Base-by-base conservation (phyloP, 2,888 invertebrate species). In the Drosophila austrosaltans region DNA sequence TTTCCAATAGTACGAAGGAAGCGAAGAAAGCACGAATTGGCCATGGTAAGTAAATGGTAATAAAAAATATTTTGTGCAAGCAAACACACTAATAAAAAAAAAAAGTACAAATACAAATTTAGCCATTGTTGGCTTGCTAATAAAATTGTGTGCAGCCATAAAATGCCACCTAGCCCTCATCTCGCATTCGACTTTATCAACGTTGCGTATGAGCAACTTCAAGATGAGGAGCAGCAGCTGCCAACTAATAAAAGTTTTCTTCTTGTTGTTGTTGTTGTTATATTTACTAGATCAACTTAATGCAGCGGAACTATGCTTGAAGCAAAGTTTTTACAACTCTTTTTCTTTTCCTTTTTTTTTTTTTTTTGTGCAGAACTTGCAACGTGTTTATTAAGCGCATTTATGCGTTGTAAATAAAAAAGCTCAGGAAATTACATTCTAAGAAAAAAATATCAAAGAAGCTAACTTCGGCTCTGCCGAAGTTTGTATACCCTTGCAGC, bases 321-420 rank as follows among this genome's bases (percentile, higher is more conserved):
- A 60, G 58, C 53, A 79, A 79, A 62, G 62, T 67, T 75, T 75
- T 75, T 75, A 81, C 82, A 81, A 77, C 82, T 82, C 59, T 66
- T 76, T 70, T 36, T 36, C 32, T 28, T 28, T 28, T 63, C 66
- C 75, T 75, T 72, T 72, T 75, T 64, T 65, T 76, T 66, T 68
- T 72, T 16, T 16, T 16, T 69, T 75, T 28, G 28, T 36, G 69
- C 72, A 72, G 4, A 74, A 70, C 78, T 66, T 77, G 82, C 74
- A 71, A 74, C 76, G 84, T 79, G 82, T 83, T 83, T 87, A 86
- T 86, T 82, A 87, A 85, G 82, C 82, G 80, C 77, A 76, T 87
- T 83, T 87, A 82, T 82, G 87, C 76, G 80, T 71, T 80, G 78
- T 79, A 80, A 85, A 82, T 82, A 83, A 84, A 16, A 82, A 85